Evolutionary conservation across 2,113 vertebrate species (phyloP).

Genomic region (Alaudala cheleensis): DNA sequence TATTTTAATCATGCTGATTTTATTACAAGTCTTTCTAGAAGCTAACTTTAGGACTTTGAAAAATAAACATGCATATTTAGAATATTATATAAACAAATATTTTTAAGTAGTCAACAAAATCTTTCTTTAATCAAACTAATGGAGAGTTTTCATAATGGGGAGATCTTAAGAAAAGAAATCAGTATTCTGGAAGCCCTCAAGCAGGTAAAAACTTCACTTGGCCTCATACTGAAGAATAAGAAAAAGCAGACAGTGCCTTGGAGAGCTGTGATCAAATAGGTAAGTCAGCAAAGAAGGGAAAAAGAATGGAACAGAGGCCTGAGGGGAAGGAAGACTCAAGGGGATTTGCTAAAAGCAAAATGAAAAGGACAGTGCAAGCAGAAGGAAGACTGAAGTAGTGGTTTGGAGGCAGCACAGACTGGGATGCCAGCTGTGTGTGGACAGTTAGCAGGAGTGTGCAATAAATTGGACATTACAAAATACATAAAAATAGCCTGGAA

Average conservation of each 20-base stretch:
- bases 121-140: not conserved
- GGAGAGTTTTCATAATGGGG: not conserved
- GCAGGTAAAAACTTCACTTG: not conserved
- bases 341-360: not conserved
- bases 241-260: not conserved
- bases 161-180: not conserved
- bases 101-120: not conserved
- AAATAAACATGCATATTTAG: not conserved
- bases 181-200: not conserved
- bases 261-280: not conserved
- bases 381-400: not conserved
- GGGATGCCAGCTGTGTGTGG: not conserved
- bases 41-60: not conserved
- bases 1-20: not conserved
- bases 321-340: not conserved
- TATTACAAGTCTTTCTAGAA: not conserved
- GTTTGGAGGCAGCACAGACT: not conserved
- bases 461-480: not conserved
- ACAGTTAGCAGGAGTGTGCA: not conserved
- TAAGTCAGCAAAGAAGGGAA: not conserved
- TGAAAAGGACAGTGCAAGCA: not conserved
- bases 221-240: not conserved
- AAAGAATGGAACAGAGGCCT: not conserved
- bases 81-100: not conserved
- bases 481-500: not conserved